These are phyloP conservation scores for Chrysopilus asiliformis DNA, from an alignment of 2,888 invertebrate genomes.

Conservation along the genomic window DNA sequence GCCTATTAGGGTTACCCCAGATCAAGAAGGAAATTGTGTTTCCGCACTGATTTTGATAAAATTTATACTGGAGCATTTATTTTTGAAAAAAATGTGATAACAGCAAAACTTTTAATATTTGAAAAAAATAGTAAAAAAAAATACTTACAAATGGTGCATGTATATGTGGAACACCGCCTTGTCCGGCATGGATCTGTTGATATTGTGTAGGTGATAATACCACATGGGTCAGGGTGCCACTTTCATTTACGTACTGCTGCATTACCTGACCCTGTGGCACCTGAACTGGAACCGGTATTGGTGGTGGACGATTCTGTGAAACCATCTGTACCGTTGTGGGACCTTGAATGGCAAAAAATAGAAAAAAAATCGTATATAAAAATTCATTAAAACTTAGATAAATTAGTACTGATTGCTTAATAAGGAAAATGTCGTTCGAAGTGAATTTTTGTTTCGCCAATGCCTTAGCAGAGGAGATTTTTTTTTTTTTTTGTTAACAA, in stretches of 20 bases:
- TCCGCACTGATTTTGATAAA: constrained; percentile 4
- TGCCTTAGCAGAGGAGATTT: too few species aligned
- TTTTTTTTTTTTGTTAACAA: too few species aligned
- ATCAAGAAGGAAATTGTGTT: constrained; percentile 6
- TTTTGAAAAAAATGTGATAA: neutral
- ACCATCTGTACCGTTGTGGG: constrained; percentile 80
- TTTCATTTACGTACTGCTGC: constrained; percentile 85
- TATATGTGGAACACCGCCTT: constrained; percentile 41
- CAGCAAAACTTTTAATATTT: neutral
- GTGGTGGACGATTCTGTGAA: constrained; percentile 61
- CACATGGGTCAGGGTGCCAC: constrained; percentile 75
- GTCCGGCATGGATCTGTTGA: constrained; percentile 34
- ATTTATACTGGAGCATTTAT: neutral
- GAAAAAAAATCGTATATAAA: too few species aligned
- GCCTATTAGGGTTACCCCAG: neutral
- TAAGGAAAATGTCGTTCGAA: too few species aligned
- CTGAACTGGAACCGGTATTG: constrained; percentile 77
- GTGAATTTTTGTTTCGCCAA: too few species aligned
- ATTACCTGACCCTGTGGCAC: constrained; percentile 85
- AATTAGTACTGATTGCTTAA: too few species aligned
- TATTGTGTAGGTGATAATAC: constrained; percentile 67
- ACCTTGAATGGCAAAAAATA: constrained; percentile 41
- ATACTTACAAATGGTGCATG: constrained; percentile 53
- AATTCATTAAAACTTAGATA: too few species aligned
- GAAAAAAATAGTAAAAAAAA: constrained; percentile 2